Percentiles rank a stretch among this genome's conserved stretches.
These are phyloP conservation scores for Synchiropus splendidus DNA, from an alignment of 2,113 vertebrate genomes.

Conservation along the genomic window DNA sequence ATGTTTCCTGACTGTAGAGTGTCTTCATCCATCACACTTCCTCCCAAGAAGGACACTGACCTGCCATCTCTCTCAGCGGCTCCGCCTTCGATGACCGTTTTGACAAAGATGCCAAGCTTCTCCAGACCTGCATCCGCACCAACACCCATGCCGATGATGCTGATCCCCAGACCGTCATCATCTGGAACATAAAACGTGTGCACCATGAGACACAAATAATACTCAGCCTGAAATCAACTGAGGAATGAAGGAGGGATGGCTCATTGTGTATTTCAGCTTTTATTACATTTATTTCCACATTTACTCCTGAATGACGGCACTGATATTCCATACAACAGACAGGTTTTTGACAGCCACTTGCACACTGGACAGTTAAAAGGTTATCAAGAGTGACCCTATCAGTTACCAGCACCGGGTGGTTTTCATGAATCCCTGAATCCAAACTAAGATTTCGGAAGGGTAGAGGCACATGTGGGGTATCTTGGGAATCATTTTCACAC, in stretches of 20 bases:
- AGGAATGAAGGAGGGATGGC: background rate
- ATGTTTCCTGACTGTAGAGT: background rate
- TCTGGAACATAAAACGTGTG: slow-evolving; percentile 62
- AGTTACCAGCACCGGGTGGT: too few relatives aligned
- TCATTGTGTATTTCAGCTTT: background rate
- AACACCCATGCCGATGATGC: slow-evolving; percentile 98
- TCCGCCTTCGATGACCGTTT: slow-evolving; percentile 94
- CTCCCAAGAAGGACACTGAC: slow-evolving; percentile 52
- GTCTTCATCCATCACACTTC: background rate
- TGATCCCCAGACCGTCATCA: slow-evolving; percentile 94
- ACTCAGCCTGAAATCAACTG: too few relatives aligned
- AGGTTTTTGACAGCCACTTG: too few relatives aligned
- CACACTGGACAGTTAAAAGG: too few relatives aligned
- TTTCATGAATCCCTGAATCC: too few relatives aligned
- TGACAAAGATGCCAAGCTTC: slow-evolving; percentile 97
- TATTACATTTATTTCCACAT: background rate
- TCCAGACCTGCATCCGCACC: slow-evolving; percentile 94
- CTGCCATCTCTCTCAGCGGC: slow-evolving; percentile 89
- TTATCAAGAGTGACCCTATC: too few relatives aligned
- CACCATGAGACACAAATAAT: too few relatives aligned
- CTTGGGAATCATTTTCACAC: slow-evolving; percentile 1
- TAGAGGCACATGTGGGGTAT: slow-evolving; percentile 3
- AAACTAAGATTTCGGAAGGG: background rate
- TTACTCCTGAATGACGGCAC: background rate
- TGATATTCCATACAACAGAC: too few relatives aligned